Evolutionary conservation across 2,888 invertebrate species (phyloP), one percentile per base, ranked within the genome.

Genomic region (Margaritifera margaritifera): DNA sequence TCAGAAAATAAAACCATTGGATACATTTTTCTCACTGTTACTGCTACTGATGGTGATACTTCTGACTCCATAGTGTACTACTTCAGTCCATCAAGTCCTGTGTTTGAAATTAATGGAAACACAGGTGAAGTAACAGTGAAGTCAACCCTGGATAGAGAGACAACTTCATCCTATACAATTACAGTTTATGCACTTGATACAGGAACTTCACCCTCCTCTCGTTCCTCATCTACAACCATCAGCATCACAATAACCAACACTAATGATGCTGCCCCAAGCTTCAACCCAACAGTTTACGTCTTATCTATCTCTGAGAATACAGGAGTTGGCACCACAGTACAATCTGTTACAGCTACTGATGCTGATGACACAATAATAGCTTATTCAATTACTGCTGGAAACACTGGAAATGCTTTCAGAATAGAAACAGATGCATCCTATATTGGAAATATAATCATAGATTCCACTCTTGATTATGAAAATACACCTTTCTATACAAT

Each of bases 401-500:
- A 82, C 66, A 62, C 62, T 6, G 75, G 70, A 55, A 77, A 74
- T 50, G 75, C 80, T 11, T 83, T 80, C 68, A 68, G 68, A 27
- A 71, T 84, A 15, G 65, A 68, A 53, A 72, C 70, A 62, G 68
- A 68, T 50, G 69, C 66, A 64, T 62, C 61, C 68, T 31, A 73
- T 11, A 56, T 76, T 66, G 20, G 82, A 80, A 11, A 77, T 74
- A 62, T 66, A 79, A 25, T 78, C 71, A 20, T 70, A 79, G 57
- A 75, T 68, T 64, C 71, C 71, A 22, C 64, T n/a, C 77, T 87
- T 6, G 86, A 87, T 69, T 84, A 78, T 55, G 87, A 87, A 71
- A 24, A 62, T 5, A 75, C 78, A 18, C 72, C 69, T 53, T 51
- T 62, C 86, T 97, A 97, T 89, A 93, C 93, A 71, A 91, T 97